Percentiles rank a stretch among this genome's conserved stretches.
These are phyloP conservation scores for Pyrrhia umbra DNA, from an alignment of 2,888 invertebrate species.

Conservation along the genomic window DNA sequence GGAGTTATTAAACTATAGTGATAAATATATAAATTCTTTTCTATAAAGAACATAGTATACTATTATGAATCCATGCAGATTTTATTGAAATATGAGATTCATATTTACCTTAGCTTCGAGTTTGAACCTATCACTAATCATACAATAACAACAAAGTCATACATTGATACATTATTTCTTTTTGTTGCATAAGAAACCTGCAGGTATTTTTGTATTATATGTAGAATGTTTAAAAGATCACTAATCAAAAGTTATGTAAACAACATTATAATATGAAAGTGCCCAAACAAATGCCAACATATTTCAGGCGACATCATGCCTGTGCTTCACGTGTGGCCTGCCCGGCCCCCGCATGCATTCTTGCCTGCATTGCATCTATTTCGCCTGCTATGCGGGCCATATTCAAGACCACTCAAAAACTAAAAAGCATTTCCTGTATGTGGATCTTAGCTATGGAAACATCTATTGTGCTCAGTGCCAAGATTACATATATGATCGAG, in stretches of 20 bases:
- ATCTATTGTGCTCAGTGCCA: conserved; percentile 97
- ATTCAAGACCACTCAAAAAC: conserved; percentile 96
- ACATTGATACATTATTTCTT: too few species aligned
- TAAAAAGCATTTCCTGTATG: conserved; percentile 95
- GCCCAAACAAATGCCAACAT: conserved; percentile 35
- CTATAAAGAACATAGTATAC: too few species aligned
- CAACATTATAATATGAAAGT: conserved; percentile 30
- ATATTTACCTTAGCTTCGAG: too few species aligned
- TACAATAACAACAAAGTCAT: too few species aligned
- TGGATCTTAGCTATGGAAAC: conserved; percentile 97
- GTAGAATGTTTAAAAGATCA: not conserved
- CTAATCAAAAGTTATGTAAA: conserved; percentile 12
- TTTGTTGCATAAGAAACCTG: too few species aligned
- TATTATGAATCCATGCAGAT: too few species aligned
- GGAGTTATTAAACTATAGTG: not conserved
- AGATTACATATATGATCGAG: conserved; percentile 97
- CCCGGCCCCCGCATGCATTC: conserved; percentile 95
- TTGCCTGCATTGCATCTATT: conserved; percentile 97
- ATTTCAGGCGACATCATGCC: conserved; percentile 93
- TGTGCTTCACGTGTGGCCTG: conserved; percentile 95
- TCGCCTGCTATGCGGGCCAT: conserved; percentile 97
- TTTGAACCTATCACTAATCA: too few species aligned
- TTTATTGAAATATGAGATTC: too few species aligned
- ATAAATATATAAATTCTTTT: not conserved
- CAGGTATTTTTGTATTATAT: too few species aligned